Percentiles rank a stretch among this genome's conserved stretches.
These are phyloP conservation scores for Xanthorhoe spadicearia DNA, from an alignment of 2,888 invertebrate species.

Conservation along the genomic window DNA sequence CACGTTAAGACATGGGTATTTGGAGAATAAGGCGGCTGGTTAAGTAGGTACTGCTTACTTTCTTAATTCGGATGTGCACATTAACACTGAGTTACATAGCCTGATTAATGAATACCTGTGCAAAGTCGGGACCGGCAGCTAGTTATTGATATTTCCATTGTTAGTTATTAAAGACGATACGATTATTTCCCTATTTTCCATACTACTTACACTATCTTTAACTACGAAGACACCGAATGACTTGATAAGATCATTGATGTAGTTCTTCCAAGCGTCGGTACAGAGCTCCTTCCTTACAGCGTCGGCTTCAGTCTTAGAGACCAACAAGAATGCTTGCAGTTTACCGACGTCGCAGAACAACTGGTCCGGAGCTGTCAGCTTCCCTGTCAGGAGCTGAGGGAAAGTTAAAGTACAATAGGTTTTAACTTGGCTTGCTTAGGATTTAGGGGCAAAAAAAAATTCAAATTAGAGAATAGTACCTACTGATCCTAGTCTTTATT, in stretches of 20 bases:
- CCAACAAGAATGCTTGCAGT: constrained; percentile 65
- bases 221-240: constrained; percentile 75
- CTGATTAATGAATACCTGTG: too few species aligned
- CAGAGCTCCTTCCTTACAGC: constrained; percentile 65
- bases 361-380: constrained; percentile 66
- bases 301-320: constrained; percentile 59
- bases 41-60: too few species aligned
- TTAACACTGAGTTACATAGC: too few species aligned
- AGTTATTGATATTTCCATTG: too few species aligned
- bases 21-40: too few species aligned
- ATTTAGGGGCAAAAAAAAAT: neutral
- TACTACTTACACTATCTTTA: constrained; percentile 67
- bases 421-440: too few species aligned
- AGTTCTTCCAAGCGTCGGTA: constrained; percentile 70
- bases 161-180: too few species aligned
- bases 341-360: constrained; percentile 74
- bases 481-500: too few species aligned
- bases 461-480: neutral
- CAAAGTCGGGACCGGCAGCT: too few species aligned
- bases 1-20: too few species aligned
- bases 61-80: too few species aligned
- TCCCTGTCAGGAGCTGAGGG: constrained; percentile 70
- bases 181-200: neutral
- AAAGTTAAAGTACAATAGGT: too few species aligned
- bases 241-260: constrained; percentile 64